These are phyloP conservation scores for Zelostemma sp. DNA, from an alignment of 1,140 invertebrate genomes.

Conservation along the genomic window DNA sequence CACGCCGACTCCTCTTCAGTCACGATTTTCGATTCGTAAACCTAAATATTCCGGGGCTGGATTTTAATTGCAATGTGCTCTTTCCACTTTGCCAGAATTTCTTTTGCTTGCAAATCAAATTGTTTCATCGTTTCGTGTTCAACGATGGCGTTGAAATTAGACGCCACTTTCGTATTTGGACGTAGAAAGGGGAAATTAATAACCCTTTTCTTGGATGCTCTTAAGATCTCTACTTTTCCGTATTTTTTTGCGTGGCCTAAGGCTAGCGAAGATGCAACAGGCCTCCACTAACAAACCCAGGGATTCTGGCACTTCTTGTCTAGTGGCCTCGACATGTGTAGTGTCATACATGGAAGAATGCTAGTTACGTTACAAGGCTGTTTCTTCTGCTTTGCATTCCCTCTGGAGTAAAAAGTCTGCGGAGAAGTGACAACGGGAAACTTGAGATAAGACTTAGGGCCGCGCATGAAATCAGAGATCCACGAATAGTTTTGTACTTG, in stretches of 20 bases:
- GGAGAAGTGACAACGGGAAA: no score
- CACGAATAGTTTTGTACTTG: no score
- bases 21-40: slow-evolving; percentile 61
- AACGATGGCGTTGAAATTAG: no score
- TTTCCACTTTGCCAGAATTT: no score
- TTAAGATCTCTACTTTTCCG: slow-evolving; percentile 26
- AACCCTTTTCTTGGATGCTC: slow-evolving; percentile 25
- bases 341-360: slow-evolving; percentile 66
- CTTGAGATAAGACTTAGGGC: no score
- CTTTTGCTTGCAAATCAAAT: no score
- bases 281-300: slow-evolving; percentile 66
- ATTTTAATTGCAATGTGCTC: slow-evolving; percentile 5
- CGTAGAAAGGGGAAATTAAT: not conserved
- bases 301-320: slow-evolving; percentile 63
- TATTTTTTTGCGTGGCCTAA: slow-evolving; percentile 56
- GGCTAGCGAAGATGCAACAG: slow-evolving; percentile 66
- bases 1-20: slow-evolving; percentile 57
- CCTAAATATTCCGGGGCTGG: slow-evolving; percentile 8
- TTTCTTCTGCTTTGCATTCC: slow-evolving; percentile 24
- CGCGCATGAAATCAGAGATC: no score
- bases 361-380: slow-evolving; percentile 54
- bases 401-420: slow-evolving; percentile 1
- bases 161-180: no score
- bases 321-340: slow-evolving; percentile 65
- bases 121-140: no score